These are phyloP conservation scores for Aphrocallistes beatrix DNA, from an alignment of 37 sponge, comb jelly and placozoan species.

Conservation along the genomic window DNA sequence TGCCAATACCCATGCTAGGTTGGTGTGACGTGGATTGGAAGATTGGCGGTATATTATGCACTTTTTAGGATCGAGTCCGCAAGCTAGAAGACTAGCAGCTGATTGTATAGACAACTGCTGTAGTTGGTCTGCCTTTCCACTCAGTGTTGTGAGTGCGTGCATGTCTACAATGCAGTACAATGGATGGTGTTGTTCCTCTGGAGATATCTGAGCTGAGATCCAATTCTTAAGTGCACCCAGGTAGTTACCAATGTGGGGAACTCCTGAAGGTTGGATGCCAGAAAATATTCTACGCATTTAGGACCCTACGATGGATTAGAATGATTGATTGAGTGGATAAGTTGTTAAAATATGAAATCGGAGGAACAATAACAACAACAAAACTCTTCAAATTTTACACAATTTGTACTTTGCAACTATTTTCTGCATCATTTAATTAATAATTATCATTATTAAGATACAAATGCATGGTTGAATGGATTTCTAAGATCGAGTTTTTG, in stretches of 20 bases:
- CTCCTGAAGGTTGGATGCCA: constrained; percentile 82
- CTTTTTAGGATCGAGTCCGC: constrained; percentile 69
- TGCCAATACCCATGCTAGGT: constrained; percentile 60
- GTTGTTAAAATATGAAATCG: too few species aligned
- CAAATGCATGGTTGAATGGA: too few species aligned
- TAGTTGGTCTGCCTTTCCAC: constrained; percentile 43
- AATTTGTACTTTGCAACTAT: too few species aligned
- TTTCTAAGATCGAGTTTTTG: too few species aligned
- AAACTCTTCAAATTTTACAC: too few species aligned
- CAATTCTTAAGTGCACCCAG: constrained; percentile 72
- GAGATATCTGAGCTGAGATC: constrained; percentile 49
- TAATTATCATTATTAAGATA: too few species aligned
- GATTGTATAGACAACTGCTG: constrained; percentile 29
- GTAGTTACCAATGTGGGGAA: constrained; percentile 77
- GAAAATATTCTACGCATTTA: constrained; percentile 58
- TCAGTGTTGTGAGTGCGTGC: constrained; percentile 56
- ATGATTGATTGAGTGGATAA: too few species aligned
- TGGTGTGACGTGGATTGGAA: constrained; percentile 48
- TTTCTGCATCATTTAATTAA: too few species aligned
- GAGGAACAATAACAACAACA: too few species aligned
- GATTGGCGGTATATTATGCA: constrained; percentile 74
- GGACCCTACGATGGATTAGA: too few species aligned
- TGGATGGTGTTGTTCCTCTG: constrained; percentile 19
- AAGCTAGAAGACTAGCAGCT: constrained; percentile 55
- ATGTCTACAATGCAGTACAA: constrained; percentile 78